Percentiles rank a stretch among this genome's conserved stretches.
phyloP scores from a whole-genome alignment of 1,140 invertebrate genomes.

The Drosophila orosa region DNA sequence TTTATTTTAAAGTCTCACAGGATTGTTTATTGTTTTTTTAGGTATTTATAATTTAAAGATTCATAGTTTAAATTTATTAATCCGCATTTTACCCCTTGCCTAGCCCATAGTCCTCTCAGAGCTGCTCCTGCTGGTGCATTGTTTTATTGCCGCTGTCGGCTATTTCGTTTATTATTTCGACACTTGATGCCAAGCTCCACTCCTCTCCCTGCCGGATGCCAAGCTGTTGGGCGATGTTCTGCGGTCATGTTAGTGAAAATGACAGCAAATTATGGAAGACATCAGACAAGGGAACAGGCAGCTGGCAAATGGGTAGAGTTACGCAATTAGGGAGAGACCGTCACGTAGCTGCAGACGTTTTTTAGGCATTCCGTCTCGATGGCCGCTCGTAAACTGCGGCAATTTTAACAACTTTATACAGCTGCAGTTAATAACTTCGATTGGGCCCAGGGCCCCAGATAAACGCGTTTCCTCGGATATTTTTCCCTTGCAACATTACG shows the following conservation, averaged over 20 bases:
- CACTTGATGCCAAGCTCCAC: slow-evolving; percentile 30
- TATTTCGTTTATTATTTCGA: slow-evolving; percentile 59
- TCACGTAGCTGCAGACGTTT: slow-evolving; percentile 25
- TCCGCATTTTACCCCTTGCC: too few relatives aligned
- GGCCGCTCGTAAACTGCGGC: slow-evolving; percentile 39
- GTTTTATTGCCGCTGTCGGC: slow-evolving; percentile 44
- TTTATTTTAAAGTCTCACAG: not conserved
- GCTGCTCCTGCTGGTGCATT: slow-evolving; percentile 16
- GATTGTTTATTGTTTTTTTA: not conserved
- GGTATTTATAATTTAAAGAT: too few relatives aligned
- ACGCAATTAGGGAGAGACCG: slow-evolving; percentile 30
- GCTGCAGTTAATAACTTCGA: slow-evolving; percentile 79
- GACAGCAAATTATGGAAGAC: slow-evolving; percentile 53
- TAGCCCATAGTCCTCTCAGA: slow-evolving; percentile 15
- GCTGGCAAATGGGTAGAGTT: slow-evolving; percentile 42
- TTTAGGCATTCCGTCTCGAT: slow-evolving; percentile 11
- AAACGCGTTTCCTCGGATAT: slow-evolving; percentile 40
- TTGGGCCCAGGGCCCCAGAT: slow-evolving; percentile 43
- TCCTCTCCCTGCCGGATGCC: slow-evolving; percentile 9
- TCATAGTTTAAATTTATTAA: not conserved
- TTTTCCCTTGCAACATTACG: slow-evolving; percentile 44
- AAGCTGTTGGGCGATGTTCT: slow-evolving; percentile 18
- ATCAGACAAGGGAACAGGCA: not conserved
- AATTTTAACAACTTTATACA: slow-evolving; percentile 57
- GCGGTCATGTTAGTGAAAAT: slow-evolving; percentile 41